Base-by-base conservation (phyloP, 2,888 invertebrate species). In the Callimorpha dominula region DNA sequence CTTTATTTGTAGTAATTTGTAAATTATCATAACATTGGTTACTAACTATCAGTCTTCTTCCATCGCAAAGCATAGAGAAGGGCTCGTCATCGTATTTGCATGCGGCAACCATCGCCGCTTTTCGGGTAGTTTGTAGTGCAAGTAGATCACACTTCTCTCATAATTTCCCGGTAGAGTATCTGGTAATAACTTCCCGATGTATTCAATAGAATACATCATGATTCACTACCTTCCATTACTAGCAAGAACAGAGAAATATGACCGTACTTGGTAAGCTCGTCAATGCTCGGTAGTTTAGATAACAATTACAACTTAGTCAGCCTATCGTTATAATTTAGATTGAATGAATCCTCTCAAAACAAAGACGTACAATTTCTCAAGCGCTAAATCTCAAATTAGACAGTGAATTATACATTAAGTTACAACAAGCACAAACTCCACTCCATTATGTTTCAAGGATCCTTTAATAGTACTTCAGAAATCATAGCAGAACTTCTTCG, bases 351-450 rank as follows among this genome's bases (percentile, higher is more conserved):
- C 65, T 50, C 5, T 40, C 31, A 40, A 50, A 50, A 50, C 15
- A 20, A 12, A 31, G 17, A 49, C 3, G 15, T 15, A 65, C 17
- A 49, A 31, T 50, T 50, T 65, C 40, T 9, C 17, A 15, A 17
- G 15, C 31, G 31, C 31, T 54, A 64, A 46, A 46, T 66, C 50
- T 66, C 20, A 50, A 71, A 60, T 62, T 20, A 60, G 6, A 71
- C 46, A 65, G 20, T 49, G 54, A 65, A 71, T 49, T 65, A 66
- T 42, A 71, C 15, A 69, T 63, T 60, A 12, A 60, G 60, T 15
- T 31, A 49, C 31, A 49, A 65, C 42, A 66, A 60, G 57, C 57
- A 42, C 50, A 70, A 65, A 54, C 46, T 60, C 40, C 65, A 65
- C 40, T 57, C 46, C 65, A 65, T 57, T 49, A 65, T 12, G 17